Base-by-base conservation (phyloP, 2,113 vertebrate genomes). In the Nicator chloris region DNA sequence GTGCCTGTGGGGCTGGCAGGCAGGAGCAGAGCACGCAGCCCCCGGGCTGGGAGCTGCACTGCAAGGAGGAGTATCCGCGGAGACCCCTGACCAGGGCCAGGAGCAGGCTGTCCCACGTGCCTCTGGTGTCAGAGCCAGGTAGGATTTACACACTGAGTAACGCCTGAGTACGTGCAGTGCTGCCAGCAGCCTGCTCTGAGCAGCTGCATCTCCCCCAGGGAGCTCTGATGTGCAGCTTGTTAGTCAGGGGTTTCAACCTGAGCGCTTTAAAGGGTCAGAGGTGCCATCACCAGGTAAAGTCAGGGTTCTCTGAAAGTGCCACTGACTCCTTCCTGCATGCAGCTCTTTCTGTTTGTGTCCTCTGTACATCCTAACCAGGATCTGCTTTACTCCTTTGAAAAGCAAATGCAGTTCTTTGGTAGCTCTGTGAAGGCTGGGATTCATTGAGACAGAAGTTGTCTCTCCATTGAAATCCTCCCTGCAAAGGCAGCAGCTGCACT, bases 71-170 rank as follows among this genome's bases (percentile, higher is more conserved):
- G 71, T 98, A 98, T 82, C 98, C 98, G 27, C 98, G 99, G 86
- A 97, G 99, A 92, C 99, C 99, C 27, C 95, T 99, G 91, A 99
- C 99, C 47, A 98, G 99, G 93, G 99, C 99, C 56, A 97, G 99
- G 96, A 99, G 99, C 93, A 98, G 98, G 92, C 98, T 98, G 86
- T 99, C 98, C 78, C 98, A 98, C 91, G 98, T 98, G 68, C 98
- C 98, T 84, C 97, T 99, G 95, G 96, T 99, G 86, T 97, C 99
- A 16, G 99, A 99, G 96, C 98, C 99, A 97, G 99, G 99, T 99
- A 98, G 97, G 98, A 82, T 28, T 71, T 69, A 5, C 40, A 40
- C 23, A 2, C 54, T 2, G 42, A 21, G 75, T 57, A 15, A 39
- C 4, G 33, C 51, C 66, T 77, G 81, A 70, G 78, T 39, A 20